Percentiles rank a stretch among this genome's conserved stretches.
phyloP scores from a whole-genome alignment of 2,888 invertebrate genomes.

The Euplexia lucipara region DNA sequence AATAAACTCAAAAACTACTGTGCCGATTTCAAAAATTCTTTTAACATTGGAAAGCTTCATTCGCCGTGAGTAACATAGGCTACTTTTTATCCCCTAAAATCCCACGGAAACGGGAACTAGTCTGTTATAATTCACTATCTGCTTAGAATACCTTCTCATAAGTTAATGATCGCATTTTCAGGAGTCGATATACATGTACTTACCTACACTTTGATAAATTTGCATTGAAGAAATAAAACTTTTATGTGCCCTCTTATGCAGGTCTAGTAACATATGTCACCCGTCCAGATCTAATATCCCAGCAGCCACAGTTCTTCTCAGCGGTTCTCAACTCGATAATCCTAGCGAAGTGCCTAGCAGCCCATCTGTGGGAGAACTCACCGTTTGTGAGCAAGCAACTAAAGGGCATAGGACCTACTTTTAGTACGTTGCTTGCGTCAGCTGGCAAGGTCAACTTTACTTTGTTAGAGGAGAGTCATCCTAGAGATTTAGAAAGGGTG shows the following conservation, averaged over 20 bases:
- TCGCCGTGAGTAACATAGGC: too few species aligned
- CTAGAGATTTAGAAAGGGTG: constrained; percentile 94
- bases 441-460: constrained; percentile 93
- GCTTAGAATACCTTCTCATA: too few species aligned
- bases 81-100: too few species aligned
- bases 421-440: constrained; percentile 92
- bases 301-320: constrained; percentile 82
- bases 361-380: constrained; percentile 95
- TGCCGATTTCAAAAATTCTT: too few species aligned
- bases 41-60: too few species aligned
- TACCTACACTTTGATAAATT: too few species aligned
- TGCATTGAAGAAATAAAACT: too few species aligned
- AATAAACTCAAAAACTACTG: too few species aligned
- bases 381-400: constrained; percentile 93
- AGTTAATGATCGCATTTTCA: too few species aligned
- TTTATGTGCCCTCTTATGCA: constrained; percentile 63
- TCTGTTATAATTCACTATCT: too few species aligned
- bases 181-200: too few species aligned
- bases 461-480: constrained; percentile 92
- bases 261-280: constrained; percentile 91
- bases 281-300: constrained; percentile 73
- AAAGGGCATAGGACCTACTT: constrained; percentile 93
- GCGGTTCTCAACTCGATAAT: constrained; percentile 91
- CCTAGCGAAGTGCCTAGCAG: constrained; percentile 92
- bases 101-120: too few species aligned